These are phyloP conservation scores for Tenthredo distinguenda DNA, from an alignment of 2,888 invertebrate genomes.

Conservation along the genomic window DNA sequence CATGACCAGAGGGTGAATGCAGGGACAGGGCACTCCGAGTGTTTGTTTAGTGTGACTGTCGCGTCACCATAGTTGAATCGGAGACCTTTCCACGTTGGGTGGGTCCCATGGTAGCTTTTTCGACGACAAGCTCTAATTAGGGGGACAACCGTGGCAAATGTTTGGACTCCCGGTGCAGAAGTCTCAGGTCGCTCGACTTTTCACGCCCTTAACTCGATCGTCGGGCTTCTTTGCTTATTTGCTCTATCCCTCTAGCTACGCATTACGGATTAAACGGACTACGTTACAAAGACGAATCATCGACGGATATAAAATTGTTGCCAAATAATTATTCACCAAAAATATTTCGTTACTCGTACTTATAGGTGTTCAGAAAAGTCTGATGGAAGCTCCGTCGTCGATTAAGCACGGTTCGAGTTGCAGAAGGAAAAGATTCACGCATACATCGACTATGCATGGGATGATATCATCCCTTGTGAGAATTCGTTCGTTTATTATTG, in stretches of 20 bases:
- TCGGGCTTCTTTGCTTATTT: background rate
- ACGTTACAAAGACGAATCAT: background rate
- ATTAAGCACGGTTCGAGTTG: no score
- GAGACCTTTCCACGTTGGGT: slow-evolving; percentile 42
- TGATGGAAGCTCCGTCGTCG: background rate
- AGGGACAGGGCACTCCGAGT: slow-evolving; percentile 31
- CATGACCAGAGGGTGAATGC: slow-evolving; percentile 54
- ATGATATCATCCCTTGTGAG: background rate
- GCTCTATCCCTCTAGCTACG: background rate
- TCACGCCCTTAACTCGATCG: slow-evolving; percentile 24
- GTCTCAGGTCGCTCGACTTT: slow-evolving; percentile 25
- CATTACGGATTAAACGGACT: background rate
- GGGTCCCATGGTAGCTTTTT: slow-evolving; percentile 48
- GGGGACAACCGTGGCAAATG: slow-evolving; percentile 51
- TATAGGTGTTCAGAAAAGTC: background rate
- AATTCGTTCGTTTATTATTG: background rate
- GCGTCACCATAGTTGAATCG: slow-evolving; percentile 13
- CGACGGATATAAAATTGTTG: background rate
- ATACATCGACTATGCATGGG: background rate
- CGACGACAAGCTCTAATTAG: slow-evolving; percentile 56
- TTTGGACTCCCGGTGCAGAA: slow-evolving; percentile 43
- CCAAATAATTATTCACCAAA: no score
- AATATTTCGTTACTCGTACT: background rate
- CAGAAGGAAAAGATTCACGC: no score
- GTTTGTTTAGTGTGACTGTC: slow-evolving; percentile 47